Conservation (phyloP, 2,113 vertebrate genomes). For the Oenanthe melanoleuca region DNA sequence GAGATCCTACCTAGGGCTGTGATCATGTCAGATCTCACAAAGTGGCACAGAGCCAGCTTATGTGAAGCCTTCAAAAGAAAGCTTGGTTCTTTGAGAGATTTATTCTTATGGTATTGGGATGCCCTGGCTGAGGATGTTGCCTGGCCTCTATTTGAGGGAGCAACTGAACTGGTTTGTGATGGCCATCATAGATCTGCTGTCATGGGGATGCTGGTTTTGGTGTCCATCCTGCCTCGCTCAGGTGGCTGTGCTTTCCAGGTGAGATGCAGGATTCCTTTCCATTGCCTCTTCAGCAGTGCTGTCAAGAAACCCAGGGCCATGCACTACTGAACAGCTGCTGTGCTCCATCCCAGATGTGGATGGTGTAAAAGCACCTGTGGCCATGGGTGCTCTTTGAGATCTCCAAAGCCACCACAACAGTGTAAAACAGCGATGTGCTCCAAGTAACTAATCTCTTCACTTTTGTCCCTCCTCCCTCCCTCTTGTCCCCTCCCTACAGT, state of each 20-base stretch:
- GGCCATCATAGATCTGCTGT: background rate
- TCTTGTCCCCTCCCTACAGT: conserved; percentile 75
- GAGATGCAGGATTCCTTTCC: background rate
- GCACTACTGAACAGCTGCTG: background rate
- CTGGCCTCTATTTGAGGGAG: background rate
- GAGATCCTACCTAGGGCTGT: background rate
- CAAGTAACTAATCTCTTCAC: background rate
- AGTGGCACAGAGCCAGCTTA: background rate
- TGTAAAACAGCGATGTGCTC: background rate
- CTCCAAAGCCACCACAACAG: background rate
- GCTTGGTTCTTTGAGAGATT: background rate
- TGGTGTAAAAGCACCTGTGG: background rate
- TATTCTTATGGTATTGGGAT: background rate
- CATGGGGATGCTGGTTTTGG: background rate
- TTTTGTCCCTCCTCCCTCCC: background rate
- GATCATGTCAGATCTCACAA: background rate
- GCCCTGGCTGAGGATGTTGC: background rate
- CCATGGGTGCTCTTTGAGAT: background rate
- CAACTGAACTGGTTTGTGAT: background rate
- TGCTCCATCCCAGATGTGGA: background rate
- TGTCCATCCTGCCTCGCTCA: background rate
- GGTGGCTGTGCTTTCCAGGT: background rate
- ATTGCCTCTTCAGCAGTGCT: background rate
- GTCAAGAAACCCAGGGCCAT: background rate
- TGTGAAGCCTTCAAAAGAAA: background rate